These are phyloP conservation scores for Ormia ochracea DNA, from an alignment of 2,888 invertebrate species.

Conservation along the genomic window DNA sequence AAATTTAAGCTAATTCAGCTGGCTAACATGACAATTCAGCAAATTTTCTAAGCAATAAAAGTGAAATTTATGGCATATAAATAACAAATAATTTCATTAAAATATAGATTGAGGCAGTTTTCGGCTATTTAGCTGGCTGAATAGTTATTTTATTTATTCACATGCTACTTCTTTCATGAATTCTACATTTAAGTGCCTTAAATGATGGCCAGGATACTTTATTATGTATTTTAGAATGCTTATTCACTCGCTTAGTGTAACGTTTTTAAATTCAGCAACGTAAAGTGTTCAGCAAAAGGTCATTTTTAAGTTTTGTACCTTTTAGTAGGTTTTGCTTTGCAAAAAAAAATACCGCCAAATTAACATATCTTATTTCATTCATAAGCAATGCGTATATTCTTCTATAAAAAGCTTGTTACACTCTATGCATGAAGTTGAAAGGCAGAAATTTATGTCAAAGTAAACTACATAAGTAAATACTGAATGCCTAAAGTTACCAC, in stretches of 20 bases:
- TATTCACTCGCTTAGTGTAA: neutral
- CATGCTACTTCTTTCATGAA: neutral
- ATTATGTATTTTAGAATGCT: neutral
- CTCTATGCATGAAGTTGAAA: neutral
- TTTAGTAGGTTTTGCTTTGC: neutral
- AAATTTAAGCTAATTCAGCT: too few species aligned
- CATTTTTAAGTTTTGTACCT: too few species aligned
- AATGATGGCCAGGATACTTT: neutral
- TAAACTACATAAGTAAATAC: constrained; percentile 12
- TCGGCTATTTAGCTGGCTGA: too few species aligned
- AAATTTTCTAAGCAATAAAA: neutral
- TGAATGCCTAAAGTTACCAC: neutral
- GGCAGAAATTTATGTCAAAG: constrained; percentile 31
- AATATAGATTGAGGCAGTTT: too few species aligned
- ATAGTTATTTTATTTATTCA: neutral
- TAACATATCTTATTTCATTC: constrained; percentile 19
- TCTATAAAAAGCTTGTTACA: constrained; percentile 7
- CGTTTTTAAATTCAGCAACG: neutral
- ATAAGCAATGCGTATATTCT: constrained; percentile 3
- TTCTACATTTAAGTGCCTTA: neutral
- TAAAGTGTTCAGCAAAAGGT: neutral
- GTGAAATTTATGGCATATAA: too few species aligned
- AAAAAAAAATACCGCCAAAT: constrained; percentile 20
- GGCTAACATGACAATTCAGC: neutral
- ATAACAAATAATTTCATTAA: too few species aligned